Conservation (phyloP, 1,140 invertebrate genomes). For the Calliopsis andreniformis region DNA sequence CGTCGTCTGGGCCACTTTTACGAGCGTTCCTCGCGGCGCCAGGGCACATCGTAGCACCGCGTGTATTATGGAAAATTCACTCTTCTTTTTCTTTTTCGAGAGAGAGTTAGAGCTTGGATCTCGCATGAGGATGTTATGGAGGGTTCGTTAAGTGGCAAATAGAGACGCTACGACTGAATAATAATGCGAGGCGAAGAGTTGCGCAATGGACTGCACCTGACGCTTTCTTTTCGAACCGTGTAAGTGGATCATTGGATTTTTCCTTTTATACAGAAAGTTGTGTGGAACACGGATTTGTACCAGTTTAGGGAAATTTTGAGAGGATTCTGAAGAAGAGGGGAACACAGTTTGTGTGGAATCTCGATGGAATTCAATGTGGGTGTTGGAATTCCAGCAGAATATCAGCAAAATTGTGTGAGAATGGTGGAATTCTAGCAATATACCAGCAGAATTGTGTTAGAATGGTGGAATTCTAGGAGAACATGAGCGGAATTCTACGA, state of each 20-base stretch:
- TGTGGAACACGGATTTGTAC: no score
- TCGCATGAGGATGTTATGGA: not conserved
- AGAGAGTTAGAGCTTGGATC: not conserved
- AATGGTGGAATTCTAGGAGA: not conserved
- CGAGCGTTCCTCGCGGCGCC: not conserved
- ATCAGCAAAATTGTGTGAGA: no score
- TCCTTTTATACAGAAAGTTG: no score
- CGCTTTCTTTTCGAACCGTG: not conserved
- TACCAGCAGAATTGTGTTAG: not conserved
- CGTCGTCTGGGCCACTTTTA: not conserved
- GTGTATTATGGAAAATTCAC: not conserved
- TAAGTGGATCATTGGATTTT: not conserved
- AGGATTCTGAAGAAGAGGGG: not conserved
- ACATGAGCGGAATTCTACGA: not conserved
- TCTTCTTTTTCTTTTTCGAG: no score
- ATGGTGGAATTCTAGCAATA: no score
- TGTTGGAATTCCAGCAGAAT: no score
- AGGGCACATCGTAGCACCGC: not conserved
- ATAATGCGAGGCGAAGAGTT: not conserved
- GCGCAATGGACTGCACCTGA: not conserved
- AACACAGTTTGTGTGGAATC: no score
- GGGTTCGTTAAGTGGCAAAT: not conserved
- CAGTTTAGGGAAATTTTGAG: not conserved
- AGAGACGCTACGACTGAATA: not conserved
- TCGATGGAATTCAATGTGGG: not conserved